Base-by-base conservation (phyloP, 2,797 vertebrate species). In the Arctocebus calabarensis region DNA sequence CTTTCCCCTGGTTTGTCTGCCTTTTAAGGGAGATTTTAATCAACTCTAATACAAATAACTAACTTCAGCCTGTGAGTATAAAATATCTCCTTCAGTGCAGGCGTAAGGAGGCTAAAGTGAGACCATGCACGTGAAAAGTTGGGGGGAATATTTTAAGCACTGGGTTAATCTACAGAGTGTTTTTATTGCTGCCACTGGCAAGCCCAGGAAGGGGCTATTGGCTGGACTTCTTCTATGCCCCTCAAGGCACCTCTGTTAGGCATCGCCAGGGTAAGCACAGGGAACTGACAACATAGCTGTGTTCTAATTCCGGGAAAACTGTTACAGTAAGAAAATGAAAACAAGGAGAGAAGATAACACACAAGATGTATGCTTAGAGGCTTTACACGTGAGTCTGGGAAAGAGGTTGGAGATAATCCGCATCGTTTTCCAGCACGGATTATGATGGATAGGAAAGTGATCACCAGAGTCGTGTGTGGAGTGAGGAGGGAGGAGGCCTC, bases 21-120 rank as follows among this genome's bases (percentile, higher is more conserved):
- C 78, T 78, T 90, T 83, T 32, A 27, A 78, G 40, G 59, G 16
- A 29, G 87, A 78, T 82, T 90, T 90, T 83, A 57, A 83, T 61
- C 29, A 12, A 25, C 77, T 57, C 12, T 79, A n/a, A 74, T 66
- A 62, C 32, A 85, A 84, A 85, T 9, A 52, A 74, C 29, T 62
- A 84, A 34, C 2, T 32, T 88, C 20, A 40, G 22, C 62, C 48
- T 40, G 14, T 40, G 27, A 82, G 22, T 17, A 85, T 78, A 78
- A 70, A 83, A 55, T 74, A 34, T n/a, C 23, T 91, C 14, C 29
- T 92, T 64, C 48, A 55, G 59, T 68, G 6, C 13, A 71, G n/a
- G n/a, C 77, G 37, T 17, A 32, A 17, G 57, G 37, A 43, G 23
- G 12, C 23, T 32, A 61, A 68, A 25, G 37, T 83, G 12, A 52